These are phyloP conservation scores for Propithecus deckenii DNA, from an alignment of 2,797 vertebrate species.

Conservation along the genomic window DNA sequence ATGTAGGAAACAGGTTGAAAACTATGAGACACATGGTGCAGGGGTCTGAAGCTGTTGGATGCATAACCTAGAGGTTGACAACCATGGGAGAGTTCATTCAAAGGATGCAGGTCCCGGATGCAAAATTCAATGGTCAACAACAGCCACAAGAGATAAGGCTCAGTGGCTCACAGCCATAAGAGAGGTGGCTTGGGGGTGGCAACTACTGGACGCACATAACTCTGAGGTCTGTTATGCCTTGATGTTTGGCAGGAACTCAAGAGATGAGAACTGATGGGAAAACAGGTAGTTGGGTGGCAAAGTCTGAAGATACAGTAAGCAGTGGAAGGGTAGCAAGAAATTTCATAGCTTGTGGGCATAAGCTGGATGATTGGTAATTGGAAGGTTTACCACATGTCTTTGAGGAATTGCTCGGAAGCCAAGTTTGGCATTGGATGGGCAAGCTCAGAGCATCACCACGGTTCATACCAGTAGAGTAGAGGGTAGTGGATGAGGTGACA, in stretches of 20 bases:
- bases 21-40: background rate
- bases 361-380: background rate
- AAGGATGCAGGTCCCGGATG: background rate
- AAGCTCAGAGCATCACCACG: background rate
- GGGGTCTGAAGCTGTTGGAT: background rate
- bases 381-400: background rate
- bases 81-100: background rate
- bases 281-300: background rate
- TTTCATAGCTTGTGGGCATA: background rate
- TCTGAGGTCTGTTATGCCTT: background rate
- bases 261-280: background rate
- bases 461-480: background rate
- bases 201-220: background rate
- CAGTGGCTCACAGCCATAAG: background rate
- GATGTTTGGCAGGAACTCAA: background rate
- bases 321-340: background rate
- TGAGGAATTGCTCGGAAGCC: background rate
- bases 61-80: background rate
- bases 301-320: background rate
- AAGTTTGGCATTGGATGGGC: background rate
- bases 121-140: background rate
- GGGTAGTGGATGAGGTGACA: too few species aligned
- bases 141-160: background rate
- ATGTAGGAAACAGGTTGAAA: background rate
- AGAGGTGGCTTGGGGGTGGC: accelerated